These are phyloP conservation scores for Chrysotoxum bicinctum DNA, from an alignment of 2,888 invertebrate species.

Conservation along the genomic window DNA sequence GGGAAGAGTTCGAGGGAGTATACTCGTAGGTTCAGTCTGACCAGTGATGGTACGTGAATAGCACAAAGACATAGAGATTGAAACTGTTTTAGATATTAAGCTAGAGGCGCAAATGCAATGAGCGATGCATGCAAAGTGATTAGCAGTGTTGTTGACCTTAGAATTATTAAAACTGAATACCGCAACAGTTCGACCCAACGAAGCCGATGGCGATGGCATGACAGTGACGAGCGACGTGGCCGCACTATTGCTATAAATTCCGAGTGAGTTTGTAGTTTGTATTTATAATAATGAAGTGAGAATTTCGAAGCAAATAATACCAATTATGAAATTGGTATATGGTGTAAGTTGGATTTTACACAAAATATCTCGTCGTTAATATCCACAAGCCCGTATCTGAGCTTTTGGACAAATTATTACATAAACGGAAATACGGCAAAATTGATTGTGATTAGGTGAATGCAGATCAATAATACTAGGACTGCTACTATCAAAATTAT, in stretches of 20 bases:
- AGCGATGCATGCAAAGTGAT: slow-evolving; percentile 67
- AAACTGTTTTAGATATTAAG: slow-evolving; percentile 62
- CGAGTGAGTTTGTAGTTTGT: not conserved
- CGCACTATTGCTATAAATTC: not conserved
- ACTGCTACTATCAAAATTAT: too few relatives aligned
- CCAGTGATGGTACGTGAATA: slow-evolving; percentile 4
- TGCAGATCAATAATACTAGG: too few relatives aligned
- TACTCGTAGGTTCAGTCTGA: not conserved
- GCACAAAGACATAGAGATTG: slow-evolving; percentile 10
- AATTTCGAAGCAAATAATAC: not conserved
- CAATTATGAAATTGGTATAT: not conserved
- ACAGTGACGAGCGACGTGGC: too few relatives aligned
- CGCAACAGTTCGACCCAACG: not conserved
- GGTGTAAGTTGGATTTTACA: not conserved
- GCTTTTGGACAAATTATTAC: too few relatives aligned
- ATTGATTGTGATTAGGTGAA: too few relatives aligned
- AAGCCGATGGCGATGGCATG: not conserved
- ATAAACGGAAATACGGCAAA: too few relatives aligned
- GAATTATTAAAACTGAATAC: slow-evolving; percentile 48
- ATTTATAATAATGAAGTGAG: not conserved
- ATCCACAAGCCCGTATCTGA: not conserved
- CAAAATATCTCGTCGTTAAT: not conserved
- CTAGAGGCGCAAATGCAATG: slow-evolving; percentile 44
- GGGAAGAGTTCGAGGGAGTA: not conserved
- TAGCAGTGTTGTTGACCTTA: slow-evolving; percentile 67